Evolutionary conservation across 2,113 vertebrate species (phyloP), one percentile per base, ranked within the genome.

Genomic region (Azemiops feae): DNA sequence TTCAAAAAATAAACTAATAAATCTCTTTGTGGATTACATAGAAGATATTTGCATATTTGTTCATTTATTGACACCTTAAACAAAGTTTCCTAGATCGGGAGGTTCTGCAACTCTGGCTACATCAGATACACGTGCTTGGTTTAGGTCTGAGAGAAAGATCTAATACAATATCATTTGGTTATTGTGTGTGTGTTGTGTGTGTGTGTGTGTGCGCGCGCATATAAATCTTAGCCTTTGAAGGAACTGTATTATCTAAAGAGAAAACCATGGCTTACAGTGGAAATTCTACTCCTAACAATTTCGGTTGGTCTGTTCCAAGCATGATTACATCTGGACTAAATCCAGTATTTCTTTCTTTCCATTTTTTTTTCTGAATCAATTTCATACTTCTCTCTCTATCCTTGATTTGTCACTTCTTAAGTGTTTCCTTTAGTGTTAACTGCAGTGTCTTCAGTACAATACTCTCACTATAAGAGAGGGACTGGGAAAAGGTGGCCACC

Each of bases 91-190:
- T 54, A 90, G 34, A 4, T 55, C 11, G 30, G 85, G 88, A 93
- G 69, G 89, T 88, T 34, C 52, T 8, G 12, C 25, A 14, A 1
- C 86, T 45, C 4, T 88, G 45, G 0, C 25, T 39, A 89, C 91
- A 90, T 94, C 90, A 89, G 92, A 58, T 91, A 93, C 93, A 92
- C 91, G 92, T 94, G 93, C 93, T 95, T 92, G 94, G 92, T 55
- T 7, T 74, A 89, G 69, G 0, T 0, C 57, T 57, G 89, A 92
- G 94, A 94, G 52, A 91, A 94, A 89, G 0, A 95, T 91, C 91
- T 95, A 96, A 93, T 94, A 95, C 92, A 57, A 94, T 16, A 93
- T 95, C 93, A 94, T 95, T 92, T 94, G 94, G 96, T 88, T n/a
- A n/a, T n/a, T 92, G 30, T 69, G 30, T 34, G 5, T 69, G 64